Percentiles rank a stretch among this genome's conserved stretches.
phyloP scores from a whole-genome alignment of 2,888 invertebrate genomes.

The Aphidoletes aphidimyza region DNA sequence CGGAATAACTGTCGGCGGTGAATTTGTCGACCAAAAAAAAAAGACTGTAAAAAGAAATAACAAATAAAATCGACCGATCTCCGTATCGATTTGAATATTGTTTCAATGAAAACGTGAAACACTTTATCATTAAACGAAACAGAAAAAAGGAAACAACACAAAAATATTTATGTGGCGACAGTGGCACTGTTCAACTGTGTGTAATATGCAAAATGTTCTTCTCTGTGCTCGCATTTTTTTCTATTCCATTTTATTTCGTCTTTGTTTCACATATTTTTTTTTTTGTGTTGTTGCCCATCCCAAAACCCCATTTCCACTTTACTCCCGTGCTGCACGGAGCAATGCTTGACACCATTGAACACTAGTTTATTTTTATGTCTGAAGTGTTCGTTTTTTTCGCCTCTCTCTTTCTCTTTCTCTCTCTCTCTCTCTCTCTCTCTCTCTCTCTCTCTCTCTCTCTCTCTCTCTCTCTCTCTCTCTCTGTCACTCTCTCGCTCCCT shows the following conservation, averaged over 20 bases:
- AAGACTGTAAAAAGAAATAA: too few relatives aligned
- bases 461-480: too few relatives aligned
- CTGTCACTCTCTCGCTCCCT: too few relatives aligned
- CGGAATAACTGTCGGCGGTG: not conserved
- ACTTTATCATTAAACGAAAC: constrained; percentile 37
- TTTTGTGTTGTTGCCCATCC: too few relatives aligned
- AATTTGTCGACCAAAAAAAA: not conserved
- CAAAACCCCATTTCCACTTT: constrained; percentile 4
- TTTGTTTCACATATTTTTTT: constrained; percentile 6
- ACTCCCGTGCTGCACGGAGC: not conserved
- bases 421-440: too few relatives aligned
- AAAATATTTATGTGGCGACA: constrained; percentile 50
- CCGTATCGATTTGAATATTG: not conserved
- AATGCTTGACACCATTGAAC: not conserved
- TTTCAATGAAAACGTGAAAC: not conserved
- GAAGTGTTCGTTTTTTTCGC: not conserved
- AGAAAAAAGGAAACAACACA: constrained; percentile 13
- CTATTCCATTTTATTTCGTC: not conserved
- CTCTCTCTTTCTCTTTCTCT: too few relatives aligned
- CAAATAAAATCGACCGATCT: not conserved
- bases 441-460: too few relatives aligned
- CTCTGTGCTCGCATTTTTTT: not conserved
- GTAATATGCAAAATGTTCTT: constrained; percentile 38
- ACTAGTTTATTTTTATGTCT: not conserved
- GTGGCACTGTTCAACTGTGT: constrained; percentile 20